Evolutionary conservation across 2,888 invertebrate genomes (phyloP).

Genomic region (Chloroclysta siterata): DNA sequence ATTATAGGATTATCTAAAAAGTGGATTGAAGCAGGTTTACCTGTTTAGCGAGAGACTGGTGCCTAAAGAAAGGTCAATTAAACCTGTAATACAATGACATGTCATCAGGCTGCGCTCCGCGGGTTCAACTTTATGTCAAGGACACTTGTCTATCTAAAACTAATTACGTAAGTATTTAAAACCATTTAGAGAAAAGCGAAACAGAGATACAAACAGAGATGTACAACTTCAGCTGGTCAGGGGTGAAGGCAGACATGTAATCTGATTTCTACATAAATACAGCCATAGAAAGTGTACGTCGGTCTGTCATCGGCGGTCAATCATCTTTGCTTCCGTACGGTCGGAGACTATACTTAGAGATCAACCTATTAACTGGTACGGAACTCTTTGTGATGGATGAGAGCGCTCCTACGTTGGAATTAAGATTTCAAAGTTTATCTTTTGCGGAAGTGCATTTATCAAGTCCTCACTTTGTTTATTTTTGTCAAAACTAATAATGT

Average conservation of each 20-base stretch:
- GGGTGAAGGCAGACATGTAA: no score
- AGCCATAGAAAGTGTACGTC: slow-evolving; percentile 33
- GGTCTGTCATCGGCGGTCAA: slow-evolving; percentile 44
- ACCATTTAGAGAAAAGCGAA: no score
- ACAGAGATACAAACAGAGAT: no score
- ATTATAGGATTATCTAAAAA: no score
- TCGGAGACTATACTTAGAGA: slow-evolving; percentile 40
- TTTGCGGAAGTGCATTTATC: neutral
- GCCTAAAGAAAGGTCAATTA: no score
- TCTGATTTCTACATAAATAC: slow-evolving; percentile 5
- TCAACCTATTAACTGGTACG: slow-evolving; percentile 36
- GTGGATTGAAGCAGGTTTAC: no score
- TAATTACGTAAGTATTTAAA: no score
- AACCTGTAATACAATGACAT: no score
- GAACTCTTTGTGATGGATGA: slow-evolving; percentile 32
- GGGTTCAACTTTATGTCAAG: no score
- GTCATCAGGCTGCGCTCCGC: no score
- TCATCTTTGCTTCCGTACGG: slow-evolving; percentile 40
- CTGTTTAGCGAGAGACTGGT: no score
- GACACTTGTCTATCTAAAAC: no score
- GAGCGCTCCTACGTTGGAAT: slow-evolving; percentile 9
- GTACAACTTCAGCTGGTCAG: neutral
- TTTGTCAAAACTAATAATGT: neutral
- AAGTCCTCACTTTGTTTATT: neutral
- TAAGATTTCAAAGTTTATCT: slow-evolving; percentile 7